Conservation (phyloP, 2,797 vertebrate genomes). For the Podarcis siculus region DNA sequence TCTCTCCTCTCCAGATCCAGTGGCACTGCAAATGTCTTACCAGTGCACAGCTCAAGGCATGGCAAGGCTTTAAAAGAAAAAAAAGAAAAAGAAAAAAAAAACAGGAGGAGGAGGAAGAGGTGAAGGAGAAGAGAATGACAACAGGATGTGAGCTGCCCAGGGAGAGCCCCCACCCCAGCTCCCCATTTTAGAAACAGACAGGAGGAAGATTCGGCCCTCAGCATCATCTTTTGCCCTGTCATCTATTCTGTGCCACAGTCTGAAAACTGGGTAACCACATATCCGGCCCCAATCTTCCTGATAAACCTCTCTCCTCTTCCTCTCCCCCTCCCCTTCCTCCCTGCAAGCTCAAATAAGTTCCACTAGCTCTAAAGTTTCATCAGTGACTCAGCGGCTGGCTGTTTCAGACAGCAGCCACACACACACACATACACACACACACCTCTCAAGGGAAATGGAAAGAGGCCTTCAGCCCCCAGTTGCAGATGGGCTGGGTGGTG, state of each 20-base stretch:
- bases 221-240: neutral
- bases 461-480: conserved; percentile 42
- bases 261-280: conserved; percentile 61
- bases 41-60: conserved; percentile 69
- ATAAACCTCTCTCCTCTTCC: conserved; percentile 52
- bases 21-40: conserved; percentile 67
- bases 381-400: conserved; percentile 67
- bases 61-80: conserved; percentile 46
- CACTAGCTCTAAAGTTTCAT: conserved; percentile 68
- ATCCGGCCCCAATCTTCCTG: conserved; percentile 58
- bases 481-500: neutral
- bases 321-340: neutral
- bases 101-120: conserved; percentile 20
- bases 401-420: conserved; percentile 42
- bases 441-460: neutral
- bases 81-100: neutral
- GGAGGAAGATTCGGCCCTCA: neutral
- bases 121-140: neutral
- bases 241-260: conserved; percentile 44
- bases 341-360: conserved; percentile 55
- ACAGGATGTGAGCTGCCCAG: conserved; percentile 15
- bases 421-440: neutral
- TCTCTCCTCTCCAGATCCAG: conserved; percentile 71
- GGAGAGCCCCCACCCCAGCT: neutral
- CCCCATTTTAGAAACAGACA: neutral